Evolutionary conservation across 2,888 invertebrate genomes (phyloP), one percentile per base, ranked within the genome.

Genomic region (Eremobia ochroleuca): DNA sequence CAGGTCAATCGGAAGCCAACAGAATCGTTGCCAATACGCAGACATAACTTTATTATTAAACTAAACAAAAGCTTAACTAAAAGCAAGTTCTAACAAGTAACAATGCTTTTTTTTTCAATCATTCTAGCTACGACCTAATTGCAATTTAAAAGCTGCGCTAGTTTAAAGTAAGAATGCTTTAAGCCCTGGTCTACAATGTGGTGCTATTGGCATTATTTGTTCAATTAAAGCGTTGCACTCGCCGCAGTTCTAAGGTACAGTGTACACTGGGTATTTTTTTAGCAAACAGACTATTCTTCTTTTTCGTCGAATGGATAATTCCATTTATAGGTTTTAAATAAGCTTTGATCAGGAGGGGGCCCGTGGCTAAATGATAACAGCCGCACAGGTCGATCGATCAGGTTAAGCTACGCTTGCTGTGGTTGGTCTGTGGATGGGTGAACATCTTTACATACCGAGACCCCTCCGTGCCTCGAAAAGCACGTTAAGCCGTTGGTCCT

Each of bases 191-290:
- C 31, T 68, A 79, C 71, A 76, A 72, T 72, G 52, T 46, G 31
- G 65, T 69, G 25, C 58, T 46, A 62, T 66, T 15, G 43, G 61
- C 61, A 69, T 85, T 52, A 76, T 81, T 85, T 85, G 76, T 70
- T 58, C 76, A 81, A 73, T 85, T 85, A 83, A 70, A 69, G n/a
- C 43, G 15, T 52, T 59, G 68, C 61, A 66, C 69, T 76, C 28
- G 65, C 49, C 65, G 52, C 80, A 66, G 25, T 74, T 79, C 43
- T 66, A 46, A 52, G 3, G 4, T 11, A 9, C 31, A 69, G 49
- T 61, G 43, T 49, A 55, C 28, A 55, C 34, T 62, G 4, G 3
- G 6, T 40, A 21, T 15, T 62, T 76, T 76, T 52, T 49, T 34
- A 31, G 25, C 9, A 34, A n/a, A 71, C 13, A n/a, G 18, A 18